Evolutionary conservation across 2,888 invertebrate genomes (phyloP).

Genomic region (Dromius quadrimaculatus): DNA sequence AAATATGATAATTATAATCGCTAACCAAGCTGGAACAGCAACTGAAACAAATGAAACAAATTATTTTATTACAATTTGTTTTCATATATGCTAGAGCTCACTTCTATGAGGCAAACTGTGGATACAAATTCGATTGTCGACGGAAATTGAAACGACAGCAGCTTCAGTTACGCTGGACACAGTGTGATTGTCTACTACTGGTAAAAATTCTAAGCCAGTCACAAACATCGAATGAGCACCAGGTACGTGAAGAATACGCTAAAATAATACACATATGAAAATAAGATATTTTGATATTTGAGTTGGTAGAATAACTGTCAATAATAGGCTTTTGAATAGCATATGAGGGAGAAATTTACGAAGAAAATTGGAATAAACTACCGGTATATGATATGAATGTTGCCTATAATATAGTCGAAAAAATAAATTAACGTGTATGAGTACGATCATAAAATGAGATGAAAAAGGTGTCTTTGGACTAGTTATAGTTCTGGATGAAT

Average conservation of each 20-base stretch:
- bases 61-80: constrained; percentile 44
- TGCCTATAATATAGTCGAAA: too few relatives aligned
- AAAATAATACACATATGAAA: too few relatives aligned
- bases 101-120: constrained; percentile 86
- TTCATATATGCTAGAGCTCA: constrained; percentile 63
- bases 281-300: not conserved
- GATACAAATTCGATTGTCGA: constrained; percentile 93
- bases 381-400: too few relatives aligned
- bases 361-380: too few relatives aligned
- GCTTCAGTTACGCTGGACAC: constrained; percentile 83
- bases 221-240: constrained; percentile 97
- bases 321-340: too few relatives aligned
- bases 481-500: too few relatives aligned
- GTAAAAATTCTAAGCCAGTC: constrained; percentile 94
- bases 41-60: constrained; percentile 72
- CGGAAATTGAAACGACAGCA: constrained; percentile 93
- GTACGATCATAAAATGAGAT: too few relatives aligned
- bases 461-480: too few relatives aligned
- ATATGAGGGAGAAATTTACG: too few relatives aligned
- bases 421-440: too few relatives aligned
- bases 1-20: constrained; percentile 79
- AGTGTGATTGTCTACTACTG: constrained; percentile 78
- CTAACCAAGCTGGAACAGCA: constrained; percentile 85
- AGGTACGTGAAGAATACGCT: constrained; percentile 85
- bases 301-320: too few relatives aligned